Conservation (phyloP, 2,888 invertebrate genomes). For the Polietes domitor region DNA sequence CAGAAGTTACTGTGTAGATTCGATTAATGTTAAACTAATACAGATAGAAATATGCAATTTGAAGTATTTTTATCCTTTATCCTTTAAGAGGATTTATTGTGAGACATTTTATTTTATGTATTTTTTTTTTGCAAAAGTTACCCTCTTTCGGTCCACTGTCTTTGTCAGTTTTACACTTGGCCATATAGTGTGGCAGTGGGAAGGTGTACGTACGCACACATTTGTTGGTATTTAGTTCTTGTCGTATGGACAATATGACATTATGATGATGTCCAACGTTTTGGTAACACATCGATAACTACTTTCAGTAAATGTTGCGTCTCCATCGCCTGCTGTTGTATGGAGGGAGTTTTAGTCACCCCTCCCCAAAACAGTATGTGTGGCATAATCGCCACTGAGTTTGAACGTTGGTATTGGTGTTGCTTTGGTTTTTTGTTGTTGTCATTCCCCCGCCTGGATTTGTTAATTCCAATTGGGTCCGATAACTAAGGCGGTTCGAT, state of each 20-base stretch:
- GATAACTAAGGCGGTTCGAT: neutral
- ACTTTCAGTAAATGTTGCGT: conserved; percentile 24
- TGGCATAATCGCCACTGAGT: conserved; percentile 42
- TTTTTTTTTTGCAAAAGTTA: no score
- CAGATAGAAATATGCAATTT: no score
- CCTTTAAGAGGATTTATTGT: no score
- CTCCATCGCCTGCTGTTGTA: neutral
- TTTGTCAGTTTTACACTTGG: neutral
- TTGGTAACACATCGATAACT: conserved; percentile 58
- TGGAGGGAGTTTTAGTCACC: neutral
- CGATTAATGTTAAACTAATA: no score
- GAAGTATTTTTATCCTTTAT: no score
- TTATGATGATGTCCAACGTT: conserved; percentile 58
- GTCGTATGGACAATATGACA: conserved; percentile 53
- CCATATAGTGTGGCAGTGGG: no score
- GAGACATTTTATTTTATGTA: no score
- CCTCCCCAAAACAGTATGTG: neutral
- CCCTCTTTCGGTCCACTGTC: neutral
- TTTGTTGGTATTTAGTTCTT: neutral
- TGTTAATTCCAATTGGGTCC: neutral
- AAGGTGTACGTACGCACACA: neutral
- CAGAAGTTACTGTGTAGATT: no score
- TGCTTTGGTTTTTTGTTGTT: conserved; percentile 13
- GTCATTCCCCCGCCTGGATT: neutral
- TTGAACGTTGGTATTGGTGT: conserved; percentile 22